Evolutionary conservation across 2,113 vertebrate genomes (phyloP).

Genomic region (Eurypyga helias): DNA sequence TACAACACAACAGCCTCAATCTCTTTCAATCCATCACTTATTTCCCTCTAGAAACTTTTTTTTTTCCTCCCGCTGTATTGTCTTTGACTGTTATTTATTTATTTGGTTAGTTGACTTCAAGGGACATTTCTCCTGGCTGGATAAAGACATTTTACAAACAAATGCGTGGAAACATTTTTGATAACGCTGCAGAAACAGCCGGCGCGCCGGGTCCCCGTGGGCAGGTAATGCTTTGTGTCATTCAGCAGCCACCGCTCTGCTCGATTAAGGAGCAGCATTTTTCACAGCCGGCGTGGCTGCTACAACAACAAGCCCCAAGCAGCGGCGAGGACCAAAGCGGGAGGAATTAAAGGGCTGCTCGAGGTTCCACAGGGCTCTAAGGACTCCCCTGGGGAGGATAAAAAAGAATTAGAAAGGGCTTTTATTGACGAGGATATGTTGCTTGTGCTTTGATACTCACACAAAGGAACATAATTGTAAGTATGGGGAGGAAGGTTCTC

Average conservation of each 20-base stretch:
- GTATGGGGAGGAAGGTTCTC: neutral
- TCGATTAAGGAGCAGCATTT: neutral
- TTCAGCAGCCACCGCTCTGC: constrained; percentile 9
- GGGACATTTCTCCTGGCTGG: constrained; percentile 47
- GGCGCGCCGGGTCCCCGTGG: neutral
- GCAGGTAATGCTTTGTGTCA: constrained; percentile 46
- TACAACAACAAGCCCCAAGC: neutral
- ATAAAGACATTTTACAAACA: constrained; percentile 44
- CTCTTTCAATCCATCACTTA: constrained; percentile 53
- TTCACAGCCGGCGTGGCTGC: neutral
- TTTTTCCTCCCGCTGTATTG: neutral
- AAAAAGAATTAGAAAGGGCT: constrained; percentile 45
- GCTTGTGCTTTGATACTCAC: neutral
- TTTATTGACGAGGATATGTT: constrained; percentile 3
- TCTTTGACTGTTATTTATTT: constrained; percentile 39
- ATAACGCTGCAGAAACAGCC: neutral
- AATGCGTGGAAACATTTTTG: constrained; percentile 31
- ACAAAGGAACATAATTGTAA: neutral
- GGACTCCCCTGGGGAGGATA: neutral
- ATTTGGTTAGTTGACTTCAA: constrained; percentile 51
- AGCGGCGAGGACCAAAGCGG: neutral
- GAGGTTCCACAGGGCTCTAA: neutral
- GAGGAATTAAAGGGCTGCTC: constrained; percentile 42
- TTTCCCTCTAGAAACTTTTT: constrained; percentile 53
- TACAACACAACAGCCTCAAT: neutral